Base-by-base conservation (phyloP, 30 jellyfish, hydroid and myxozoan species). In the Aurelia sp. region DNA sequence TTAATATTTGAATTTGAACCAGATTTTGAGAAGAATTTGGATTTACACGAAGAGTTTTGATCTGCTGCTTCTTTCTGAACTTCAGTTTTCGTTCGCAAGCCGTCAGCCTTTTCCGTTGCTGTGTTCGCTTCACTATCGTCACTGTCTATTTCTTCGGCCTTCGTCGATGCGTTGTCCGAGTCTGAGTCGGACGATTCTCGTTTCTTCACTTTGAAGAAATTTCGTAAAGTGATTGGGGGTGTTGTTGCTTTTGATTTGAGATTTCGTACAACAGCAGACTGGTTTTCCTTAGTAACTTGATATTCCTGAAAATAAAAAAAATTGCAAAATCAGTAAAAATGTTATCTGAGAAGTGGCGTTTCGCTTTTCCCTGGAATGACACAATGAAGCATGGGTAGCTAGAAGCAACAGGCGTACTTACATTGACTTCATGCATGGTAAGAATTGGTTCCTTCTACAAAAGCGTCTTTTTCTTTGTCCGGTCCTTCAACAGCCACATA, bases 201-300 rank as follows among this genome's bases (percentile, higher is more conserved):
- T 6, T 69, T 17, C 48, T 48, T 60, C n/a, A 67, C 81, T 52
- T 79, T 92, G 83, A 92, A 92, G 66, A 92, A 92, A 59, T 61
- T 74, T 85, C 81, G 87, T 19, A 92, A 72, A 3, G 96, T 92
- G 13, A 79, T 68, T 12, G 98, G 96, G 16, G 92, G 87, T 12
- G 92, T 76, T 4, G 84, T 86, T 51, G 97, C 97, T 57, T 91
- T 91, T 13, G 62, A 17, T 33, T 52, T 71, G 52, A 69, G 71
- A 11, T 23, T 55, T 67, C 13, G 31, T 31, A 60, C 44, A 31
- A 91, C 92, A 0, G 90, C 76, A n/a, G 93, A n/a, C 44, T 63
- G 89, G 3, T 30, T 50, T 65, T 90, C 97, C 11, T 18, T 35
- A 16, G 40, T 73, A n/a, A 77, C 21, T 19, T 71, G 12, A 53